phyloP scores from a whole-genome alignment of 2,113 vertebrate species.

The Scortum barcoo region DNA sequence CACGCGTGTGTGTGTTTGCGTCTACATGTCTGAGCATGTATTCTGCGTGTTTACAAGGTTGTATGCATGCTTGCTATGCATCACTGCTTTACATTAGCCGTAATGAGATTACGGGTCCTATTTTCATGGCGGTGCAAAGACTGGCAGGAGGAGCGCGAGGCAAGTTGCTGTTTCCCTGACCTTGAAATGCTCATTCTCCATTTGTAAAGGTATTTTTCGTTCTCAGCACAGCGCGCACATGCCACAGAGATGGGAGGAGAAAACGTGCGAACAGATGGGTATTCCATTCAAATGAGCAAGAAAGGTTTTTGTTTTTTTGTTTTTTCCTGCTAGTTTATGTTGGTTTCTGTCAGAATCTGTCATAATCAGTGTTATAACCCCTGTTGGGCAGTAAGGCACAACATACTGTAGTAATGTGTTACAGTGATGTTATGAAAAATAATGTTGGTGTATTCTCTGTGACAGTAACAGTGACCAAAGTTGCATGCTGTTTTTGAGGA shows the following conservation, averaged over 20 bases:
- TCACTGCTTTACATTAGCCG: conserved; percentile 45
- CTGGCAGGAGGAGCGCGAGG: neutral
- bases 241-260: neutral
- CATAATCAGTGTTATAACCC: too few relatives aligned
- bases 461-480: neutral
- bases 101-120: conserved; percentile 53
- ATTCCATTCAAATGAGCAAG: conserved; percentile 3
- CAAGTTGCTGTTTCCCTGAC: conserved; percentile 16
- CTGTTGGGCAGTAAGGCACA: too few relatives aligned
- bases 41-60: conserved; percentile 49
- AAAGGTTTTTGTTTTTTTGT: too few relatives aligned
- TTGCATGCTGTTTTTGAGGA: neutral
- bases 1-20: neutral
- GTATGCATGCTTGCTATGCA: conserved; percentile 32
- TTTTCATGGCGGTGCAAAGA: conserved; percentile 20
- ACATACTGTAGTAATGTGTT: too few relatives aligned
- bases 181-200: conserved; percentile 16
- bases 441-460: neutral
- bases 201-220: neutral
- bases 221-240: neutral
- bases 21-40: conserved; percentile 13
- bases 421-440: too few relatives aligned
- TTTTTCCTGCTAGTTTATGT: neutral
- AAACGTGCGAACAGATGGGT: neutral
- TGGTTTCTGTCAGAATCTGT: neutral